Base-by-base conservation (phyloP, 2,797 vertebrate species). In the Rhinella marina region DNA sequence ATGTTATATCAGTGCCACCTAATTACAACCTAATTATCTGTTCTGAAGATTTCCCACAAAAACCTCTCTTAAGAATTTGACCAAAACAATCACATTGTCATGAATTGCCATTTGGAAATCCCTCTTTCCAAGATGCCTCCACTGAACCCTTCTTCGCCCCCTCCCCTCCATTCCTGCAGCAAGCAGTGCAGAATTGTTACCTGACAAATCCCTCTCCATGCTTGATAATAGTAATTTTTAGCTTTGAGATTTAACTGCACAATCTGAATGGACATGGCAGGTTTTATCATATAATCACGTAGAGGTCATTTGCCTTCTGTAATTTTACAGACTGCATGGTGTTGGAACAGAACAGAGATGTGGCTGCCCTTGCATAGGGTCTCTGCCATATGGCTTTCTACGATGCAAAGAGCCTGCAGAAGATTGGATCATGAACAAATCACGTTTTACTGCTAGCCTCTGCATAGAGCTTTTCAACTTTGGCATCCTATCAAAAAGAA, bases 311-410 rank as follows among this genome's bases (percentile, higher is more conserved):
- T 87, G 84, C 90, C 85, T 80, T 89, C 88, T 80, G 54, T 61
- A 2, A 76, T 85, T 66, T 89, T 87, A 7, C 50, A 84, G 89
- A 76, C 90, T 87, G 84, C 83, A 87, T 91, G 91, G 81, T 66
- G 80, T 85, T 64, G 2, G 84, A 72, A 88, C 41, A 62, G 75
- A 32, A 86, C 66, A 86, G 81, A 62, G 66, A 48, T 52, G 66
- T 75, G 79, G 81, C 80, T 90, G 75, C 56, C 89, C 88, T 77
- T 90, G 82, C 90, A 84, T 88, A 88, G 90, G 88, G 88, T 89
- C 86, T 59, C 80, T 41, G 90, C 88, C 90, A 89, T 86, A 89
- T 86, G 84, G 84, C 88, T 61, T 86, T 86, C 70, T 79, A 82
- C 4, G 13, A 89, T 78, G 88, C 81, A 79, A 80, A 84, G 88